Evolutionary conservation across 2,797 vertebrate genomes (phyloP).

Genomic region (Hozukius guyotensis): DNA sequence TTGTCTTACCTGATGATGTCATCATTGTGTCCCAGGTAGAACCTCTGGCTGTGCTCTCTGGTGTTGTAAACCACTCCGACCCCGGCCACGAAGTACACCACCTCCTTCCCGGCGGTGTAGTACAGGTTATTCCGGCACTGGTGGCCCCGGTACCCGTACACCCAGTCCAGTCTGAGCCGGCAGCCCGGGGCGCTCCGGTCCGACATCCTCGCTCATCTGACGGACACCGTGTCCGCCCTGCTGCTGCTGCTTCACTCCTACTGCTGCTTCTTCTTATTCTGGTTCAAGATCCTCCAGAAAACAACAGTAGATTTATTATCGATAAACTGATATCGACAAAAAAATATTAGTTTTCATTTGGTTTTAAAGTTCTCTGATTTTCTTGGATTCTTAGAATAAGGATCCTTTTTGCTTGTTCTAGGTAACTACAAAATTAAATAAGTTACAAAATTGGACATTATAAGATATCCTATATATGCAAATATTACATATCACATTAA

Average conservation of each 20-base stretch:
- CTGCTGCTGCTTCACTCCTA: background rate
- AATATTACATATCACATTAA: background rate
- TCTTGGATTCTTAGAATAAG: background rate
- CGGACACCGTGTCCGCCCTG: background rate
- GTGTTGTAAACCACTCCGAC: constrained; percentile 95
- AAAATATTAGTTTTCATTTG: background rate
- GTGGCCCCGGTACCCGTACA: constrained; percentile 94
- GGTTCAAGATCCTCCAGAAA: background rate
- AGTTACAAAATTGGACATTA: background rate
- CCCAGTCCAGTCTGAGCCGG: constrained; percentile 94
- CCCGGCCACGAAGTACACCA: constrained; percentile 95
- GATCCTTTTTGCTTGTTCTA: too few species aligned
- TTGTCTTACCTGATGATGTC: constrained; percentile 93
- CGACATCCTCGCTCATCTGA: constrained; percentile 86
- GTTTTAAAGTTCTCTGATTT: background rate
- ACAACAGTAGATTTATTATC: background rate
- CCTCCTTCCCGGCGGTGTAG: constrained; percentile 93
- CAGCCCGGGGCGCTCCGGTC: constrained; percentile 92
- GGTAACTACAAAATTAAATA: background rate
- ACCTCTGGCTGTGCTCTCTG: constrained; percentile 93
- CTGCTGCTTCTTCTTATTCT: background rate
- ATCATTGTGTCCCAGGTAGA: constrained; percentile 94
- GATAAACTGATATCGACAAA: background rate
- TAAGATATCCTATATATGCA: background rate
- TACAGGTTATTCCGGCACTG: constrained; percentile 97